Evolutionary conservation across 2,113 vertebrate genomes (phyloP).

Genomic region (Ochotona curzoniae): DNA sequence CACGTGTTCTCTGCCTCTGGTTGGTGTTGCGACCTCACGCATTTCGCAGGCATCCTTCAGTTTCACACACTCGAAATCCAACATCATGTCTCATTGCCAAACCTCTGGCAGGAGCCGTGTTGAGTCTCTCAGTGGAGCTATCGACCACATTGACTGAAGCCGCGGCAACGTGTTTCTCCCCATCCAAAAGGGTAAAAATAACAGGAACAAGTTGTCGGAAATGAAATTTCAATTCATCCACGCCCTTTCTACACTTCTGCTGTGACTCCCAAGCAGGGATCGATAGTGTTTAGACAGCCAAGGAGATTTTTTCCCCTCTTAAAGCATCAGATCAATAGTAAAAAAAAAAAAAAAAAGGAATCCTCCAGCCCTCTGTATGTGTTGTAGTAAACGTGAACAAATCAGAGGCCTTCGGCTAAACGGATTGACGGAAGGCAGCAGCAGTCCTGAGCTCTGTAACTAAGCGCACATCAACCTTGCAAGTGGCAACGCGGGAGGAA

Average conservation of each 20-base stretch:
- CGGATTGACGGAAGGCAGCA: conserved; percentile 89
- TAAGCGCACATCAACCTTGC: conserved; percentile 86
- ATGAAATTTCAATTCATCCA: conserved; percentile 95
- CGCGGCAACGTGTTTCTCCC: conserved; percentile 84
- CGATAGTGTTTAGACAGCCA: conserved; percentile 96
- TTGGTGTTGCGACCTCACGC: neutral
- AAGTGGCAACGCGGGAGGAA: conserved; percentile 65
- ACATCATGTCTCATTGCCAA: conserved; percentile 79
- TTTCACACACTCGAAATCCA: conserved; percentile 68
- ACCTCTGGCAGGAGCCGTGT: conserved; percentile 66
- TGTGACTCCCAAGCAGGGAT: conserved; percentile 90
- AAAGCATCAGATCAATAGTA: conserved; percentile 93
- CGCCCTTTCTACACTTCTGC: conserved; percentile 93
- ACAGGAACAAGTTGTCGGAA: conserved; percentile 95
- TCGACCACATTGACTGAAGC: conserved; percentile 85
- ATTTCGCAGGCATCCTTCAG: conserved; percentile 47
- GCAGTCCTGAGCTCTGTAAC: conserved; percentile 89
- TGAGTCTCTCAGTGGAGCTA: conserved; percentile 79
- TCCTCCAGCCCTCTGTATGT: conserved; percentile 88
- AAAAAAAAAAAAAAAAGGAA: conserved; percentile 84
- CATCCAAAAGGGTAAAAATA: conserved; percentile 89
- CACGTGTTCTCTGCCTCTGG: neutral
- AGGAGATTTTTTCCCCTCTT: conserved; percentile 90
- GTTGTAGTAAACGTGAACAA: conserved; percentile 92
- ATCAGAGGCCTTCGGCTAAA: conserved; percentile 95